Evolutionary conservation across 2,888 invertebrate genomes (phyloP).

Genomic region (Cotesia congregata): DNA sequence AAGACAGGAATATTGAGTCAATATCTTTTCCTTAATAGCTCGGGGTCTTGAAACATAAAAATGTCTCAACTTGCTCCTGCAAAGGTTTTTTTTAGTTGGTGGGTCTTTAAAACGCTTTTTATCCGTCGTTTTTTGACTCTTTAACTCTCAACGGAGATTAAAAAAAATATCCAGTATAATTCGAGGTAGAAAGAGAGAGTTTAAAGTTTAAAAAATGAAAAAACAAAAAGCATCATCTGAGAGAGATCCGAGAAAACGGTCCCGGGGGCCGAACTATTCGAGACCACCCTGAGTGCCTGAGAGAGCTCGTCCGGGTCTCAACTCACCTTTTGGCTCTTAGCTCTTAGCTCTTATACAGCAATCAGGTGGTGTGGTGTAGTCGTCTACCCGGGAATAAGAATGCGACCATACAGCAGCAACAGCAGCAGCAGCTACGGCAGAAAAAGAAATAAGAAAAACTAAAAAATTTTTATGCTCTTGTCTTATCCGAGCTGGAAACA

Average conservation of each 20-base stretch:
- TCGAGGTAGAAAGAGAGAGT: slow-evolving; percentile 31
- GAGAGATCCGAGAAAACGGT: slow-evolving; percentile 53
- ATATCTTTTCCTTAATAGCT: slow-evolving; percentile 53
- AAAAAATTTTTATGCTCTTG: slow-evolving; percentile 66
- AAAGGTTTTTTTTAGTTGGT: slow-evolving; percentile 44
- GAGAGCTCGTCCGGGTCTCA: slow-evolving; percentile 49
- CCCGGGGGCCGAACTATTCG: slow-evolving; percentile 61
- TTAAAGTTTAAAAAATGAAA: slow-evolving; percentile 40
- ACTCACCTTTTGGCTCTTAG: not conserved
- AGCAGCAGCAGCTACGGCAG: slow-evolving; percentile 13
- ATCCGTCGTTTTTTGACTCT: slow-evolving; percentile 41
- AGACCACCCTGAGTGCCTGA: slow-evolving; percentile 62
- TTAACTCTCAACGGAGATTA: slow-evolving; percentile 37
- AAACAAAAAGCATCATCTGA: slow-evolving; percentile 49
- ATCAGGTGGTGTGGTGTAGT: slow-evolving; percentile 58
- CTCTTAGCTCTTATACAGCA: slow-evolving; percentile 50
- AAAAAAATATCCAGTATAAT: slow-evolving; percentile 32
- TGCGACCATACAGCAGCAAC: slow-evolving; percentile 59
- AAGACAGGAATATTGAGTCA: slow-evolving; percentile 50
- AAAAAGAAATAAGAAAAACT: slow-evolving; percentile 48
- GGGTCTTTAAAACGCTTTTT: slow-evolving; percentile 48
- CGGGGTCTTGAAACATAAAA: slow-evolving; percentile 58
- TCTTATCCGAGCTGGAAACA: slow-evolving; percentile 58
- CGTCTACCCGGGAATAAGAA: slow-evolving; percentile 55
- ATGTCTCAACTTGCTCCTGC: slow-evolving; percentile 63